Evolutionary conservation across 2,797 vertebrate species (phyloP), one percentile per base, ranked within the genome.

Genomic region (Australoheros facetus): DNA sequence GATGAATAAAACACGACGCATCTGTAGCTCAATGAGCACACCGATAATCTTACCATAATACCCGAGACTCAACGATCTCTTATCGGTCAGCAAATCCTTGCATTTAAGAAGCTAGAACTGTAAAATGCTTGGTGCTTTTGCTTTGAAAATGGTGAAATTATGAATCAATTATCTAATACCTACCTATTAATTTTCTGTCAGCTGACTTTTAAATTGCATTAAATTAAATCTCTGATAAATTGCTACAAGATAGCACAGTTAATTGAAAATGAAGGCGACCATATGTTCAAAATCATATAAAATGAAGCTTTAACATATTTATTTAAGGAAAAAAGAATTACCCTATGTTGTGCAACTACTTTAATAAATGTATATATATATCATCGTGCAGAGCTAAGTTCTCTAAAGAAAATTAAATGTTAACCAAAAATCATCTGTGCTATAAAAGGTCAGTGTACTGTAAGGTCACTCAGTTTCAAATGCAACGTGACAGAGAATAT

Each of bases 361-460:
- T 71, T 34, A 55, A 26, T 4, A 71, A 34, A 37, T 37, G 2
- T 37, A 17, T 21, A 28, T n/a, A 45, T 48, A 19, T 48, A 28
- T 2, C 39, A 12, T 48, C 5, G 0, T 28, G 2, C 42, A 3
- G 23, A 4, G 62, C 9, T 6, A 39, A 64, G 9, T 64, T 64
- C 3, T 45, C 26, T 0, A 26, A 45, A 64, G 42, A 64, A 39
- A 39, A 42, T 34, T 28, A 17, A 12, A 19, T 1, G 0, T 37
- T 1, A 42, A 17, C 0, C 19, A 45, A 56, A 37, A 56, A 39
- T 4, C 0, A 21, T 42, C 56, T 1, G 56, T 39, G 21, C 32
- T 7, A 7, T 34, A 8, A 34, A 34, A 32, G 6, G 30, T 5
- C 30, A 7, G 32, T 32, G 32, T 3, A 7, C 32, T 32, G 39